Evolutionary conservation across 2,113 vertebrate species (phyloP).

Genomic region (Mesitornis unicolor): DNA sequence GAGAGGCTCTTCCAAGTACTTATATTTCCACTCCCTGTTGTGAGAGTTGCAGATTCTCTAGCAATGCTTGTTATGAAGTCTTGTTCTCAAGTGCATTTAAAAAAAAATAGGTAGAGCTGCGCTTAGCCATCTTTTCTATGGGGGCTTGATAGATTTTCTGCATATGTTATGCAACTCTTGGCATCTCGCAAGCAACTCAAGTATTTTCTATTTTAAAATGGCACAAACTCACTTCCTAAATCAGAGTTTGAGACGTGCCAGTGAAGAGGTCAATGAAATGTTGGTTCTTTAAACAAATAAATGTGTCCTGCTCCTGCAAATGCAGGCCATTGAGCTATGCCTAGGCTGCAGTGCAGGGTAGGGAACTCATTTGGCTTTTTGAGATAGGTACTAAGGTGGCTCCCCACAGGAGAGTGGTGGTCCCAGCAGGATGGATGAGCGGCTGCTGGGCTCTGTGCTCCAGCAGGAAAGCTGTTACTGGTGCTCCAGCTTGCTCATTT

Average conservation of each 20-base stretch:
- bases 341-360: neutral
- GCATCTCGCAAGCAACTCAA: neutral
- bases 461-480: neutral
- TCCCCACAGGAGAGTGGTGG: neutral
- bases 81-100: neutral
- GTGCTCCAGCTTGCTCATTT: neutral
- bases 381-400: neutral
- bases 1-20: neutral
- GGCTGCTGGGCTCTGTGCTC: neutral
- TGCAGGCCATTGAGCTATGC: neutral
- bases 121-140: neutral
- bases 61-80: neutral
- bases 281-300: neutral
- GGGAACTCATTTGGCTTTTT: neutral
- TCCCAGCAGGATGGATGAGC: neutral
- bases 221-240: neutral
- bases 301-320: neutral
- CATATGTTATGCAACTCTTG: neutral
- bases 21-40: neutral
- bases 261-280: neutral
- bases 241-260: neutral
- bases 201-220: conserved; percentile 5
- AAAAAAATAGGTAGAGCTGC: neutral
- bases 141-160: neutral
- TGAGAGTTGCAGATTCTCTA: neutral